Conservation (phyloP, 2,888 invertebrate genomes). For the Sturmia bella region DNA sequence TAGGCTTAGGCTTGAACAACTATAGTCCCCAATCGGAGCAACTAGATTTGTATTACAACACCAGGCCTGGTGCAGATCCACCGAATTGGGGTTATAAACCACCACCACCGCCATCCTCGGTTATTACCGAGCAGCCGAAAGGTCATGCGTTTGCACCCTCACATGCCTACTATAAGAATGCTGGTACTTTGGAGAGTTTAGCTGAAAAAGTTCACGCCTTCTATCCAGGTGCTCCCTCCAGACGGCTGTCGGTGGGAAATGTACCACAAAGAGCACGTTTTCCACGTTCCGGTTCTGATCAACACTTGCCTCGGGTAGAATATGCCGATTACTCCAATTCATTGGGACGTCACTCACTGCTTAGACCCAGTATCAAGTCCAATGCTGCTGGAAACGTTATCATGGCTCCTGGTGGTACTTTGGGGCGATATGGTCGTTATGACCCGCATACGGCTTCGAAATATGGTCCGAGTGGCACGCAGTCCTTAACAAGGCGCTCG, state of each 20-base stretch:
- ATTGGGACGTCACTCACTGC: slow-evolving; percentile 88
- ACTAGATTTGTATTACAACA: slow-evolving; percentile 91
- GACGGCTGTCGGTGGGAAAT: slow-evolving; percentile 87
- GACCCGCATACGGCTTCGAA: slow-evolving; percentile 82
- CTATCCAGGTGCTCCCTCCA: slow-evolving; percentile 85
- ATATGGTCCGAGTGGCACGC: slow-evolving; percentile 82
- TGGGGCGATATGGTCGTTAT: slow-evolving; percentile 86
- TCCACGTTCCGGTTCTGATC: slow-evolving; percentile 95
- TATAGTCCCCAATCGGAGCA: slow-evolving; percentile 86
- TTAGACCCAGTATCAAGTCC: slow-evolving; percentile 91
- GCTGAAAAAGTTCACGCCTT: slow-evolving; percentile 96
- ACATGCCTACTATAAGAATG: slow-evolving; percentile 91
- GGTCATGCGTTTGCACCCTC: slow-evolving; percentile 90
- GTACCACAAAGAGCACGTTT: slow-evolving; percentile 83
- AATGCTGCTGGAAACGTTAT: slow-evolving; percentile 79
- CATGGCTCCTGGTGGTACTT: slow-evolving; percentile 82
- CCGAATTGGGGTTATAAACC: slow-evolving; percentile 82
- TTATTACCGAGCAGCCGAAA: slow-evolving; percentile 95
- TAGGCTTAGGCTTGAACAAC: slow-evolving; percentile 87
- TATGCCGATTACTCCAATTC: slow-evolving; percentile 92
- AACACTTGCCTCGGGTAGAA: slow-evolving; percentile 93
- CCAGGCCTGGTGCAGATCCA: slow-evolving; percentile 85
- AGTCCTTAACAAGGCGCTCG: slow-evolving; percentile 88
- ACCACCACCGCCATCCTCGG: slow-evolving; percentile 88
- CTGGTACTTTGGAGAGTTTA: slow-evolving; percentile 90